Percentiles rank a stretch among this genome's conserved stretches.
phyloP scores from a whole-genome alignment of 2,113 vertebrate genomes.

The Hystrix brachyura region DNA sequence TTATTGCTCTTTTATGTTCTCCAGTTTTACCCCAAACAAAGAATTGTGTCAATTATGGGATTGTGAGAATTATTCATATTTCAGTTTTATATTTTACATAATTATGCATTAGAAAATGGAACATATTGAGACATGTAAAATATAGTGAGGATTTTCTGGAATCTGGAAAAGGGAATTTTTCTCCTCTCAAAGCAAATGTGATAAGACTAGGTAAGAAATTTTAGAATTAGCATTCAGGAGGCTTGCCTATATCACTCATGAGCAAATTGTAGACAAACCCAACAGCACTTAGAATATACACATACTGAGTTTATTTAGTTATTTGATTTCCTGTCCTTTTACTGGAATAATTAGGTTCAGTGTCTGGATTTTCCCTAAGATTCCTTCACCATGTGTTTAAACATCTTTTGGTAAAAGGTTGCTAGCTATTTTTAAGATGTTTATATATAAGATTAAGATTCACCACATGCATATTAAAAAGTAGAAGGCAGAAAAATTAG shows the following conservation, averaged over 20 bases:
- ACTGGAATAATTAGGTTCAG: conserved; percentile 75
- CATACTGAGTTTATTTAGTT: conserved; percentile 70
- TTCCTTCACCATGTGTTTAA: conserved; percentile 75
- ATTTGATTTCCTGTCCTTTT: conserved; percentile 77
- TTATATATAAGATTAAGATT: conserved; percentile 73
- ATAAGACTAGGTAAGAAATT: background rate
- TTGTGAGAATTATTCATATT: conserved; percentile 46
- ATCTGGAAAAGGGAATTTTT: background rate
- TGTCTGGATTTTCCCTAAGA: conserved; percentile 78
- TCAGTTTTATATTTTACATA: conserved; percentile 31
- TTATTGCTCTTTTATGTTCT: background rate
- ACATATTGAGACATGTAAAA: background rate
- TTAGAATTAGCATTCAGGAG: conserved; percentile 57
- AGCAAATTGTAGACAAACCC: conserved; percentile 47
- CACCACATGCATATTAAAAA: conserved; percentile 62
- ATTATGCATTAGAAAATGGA: conserved; percentile 44
- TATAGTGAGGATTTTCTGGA: conserved; percentile 31
- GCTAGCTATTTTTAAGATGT: conserved; percentile 70
- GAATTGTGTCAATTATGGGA: conserved; percentile 1
- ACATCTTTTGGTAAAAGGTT: conserved; percentile 74
- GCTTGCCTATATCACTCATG: conserved; percentile 55
- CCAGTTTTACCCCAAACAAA: background rate
- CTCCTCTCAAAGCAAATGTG: conserved; percentile 1
- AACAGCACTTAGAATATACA: conserved; percentile 50
- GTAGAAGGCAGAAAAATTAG: conserved; percentile 5